Evolutionary conservation across 2,797 vertebrate species (phyloP).

Genomic region (Spinibarbus caldwelli): DNA sequence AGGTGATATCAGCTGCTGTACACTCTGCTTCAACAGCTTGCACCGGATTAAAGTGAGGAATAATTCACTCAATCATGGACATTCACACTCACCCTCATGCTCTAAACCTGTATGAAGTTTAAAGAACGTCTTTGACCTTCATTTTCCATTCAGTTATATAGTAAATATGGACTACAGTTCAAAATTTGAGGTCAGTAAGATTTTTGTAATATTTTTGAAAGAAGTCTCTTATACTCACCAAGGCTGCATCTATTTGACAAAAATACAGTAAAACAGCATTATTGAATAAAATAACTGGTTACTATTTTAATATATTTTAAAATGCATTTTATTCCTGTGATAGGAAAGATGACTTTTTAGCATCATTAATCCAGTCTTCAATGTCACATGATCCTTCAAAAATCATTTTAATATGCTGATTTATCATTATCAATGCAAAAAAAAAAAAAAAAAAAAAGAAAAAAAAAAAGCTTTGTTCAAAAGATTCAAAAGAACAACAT

Average conservation of each 20-base stretch:
- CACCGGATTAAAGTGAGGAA: neutral
- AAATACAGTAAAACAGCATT: neutral
- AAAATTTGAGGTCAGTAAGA: neutral
- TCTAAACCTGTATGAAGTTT: neutral
- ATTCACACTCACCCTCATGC: neutral
- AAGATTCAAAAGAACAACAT: no score
- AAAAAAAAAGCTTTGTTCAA: no score
- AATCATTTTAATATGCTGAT: no score
- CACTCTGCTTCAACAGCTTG: neutral
- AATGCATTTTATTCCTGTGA: neutral
- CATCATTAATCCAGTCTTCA: no score
- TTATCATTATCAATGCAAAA: no score
- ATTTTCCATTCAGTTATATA: neutral
- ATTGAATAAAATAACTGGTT: no score
- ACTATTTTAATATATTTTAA: neutral
- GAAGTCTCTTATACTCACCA: neutral
- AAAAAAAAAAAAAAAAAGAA: no score
- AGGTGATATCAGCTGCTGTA: constrained; percentile 1
- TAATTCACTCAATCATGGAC: neutral
- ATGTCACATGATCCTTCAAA: no score
- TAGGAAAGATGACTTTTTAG: no score
- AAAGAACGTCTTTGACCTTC: neutral
- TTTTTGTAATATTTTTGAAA: neutral
- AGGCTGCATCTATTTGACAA: neutral
- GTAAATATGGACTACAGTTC: neutral